Base-by-base conservation (phyloP, 2,888 invertebrate species). In the Mesorhabditis spiculigera region DNA sequence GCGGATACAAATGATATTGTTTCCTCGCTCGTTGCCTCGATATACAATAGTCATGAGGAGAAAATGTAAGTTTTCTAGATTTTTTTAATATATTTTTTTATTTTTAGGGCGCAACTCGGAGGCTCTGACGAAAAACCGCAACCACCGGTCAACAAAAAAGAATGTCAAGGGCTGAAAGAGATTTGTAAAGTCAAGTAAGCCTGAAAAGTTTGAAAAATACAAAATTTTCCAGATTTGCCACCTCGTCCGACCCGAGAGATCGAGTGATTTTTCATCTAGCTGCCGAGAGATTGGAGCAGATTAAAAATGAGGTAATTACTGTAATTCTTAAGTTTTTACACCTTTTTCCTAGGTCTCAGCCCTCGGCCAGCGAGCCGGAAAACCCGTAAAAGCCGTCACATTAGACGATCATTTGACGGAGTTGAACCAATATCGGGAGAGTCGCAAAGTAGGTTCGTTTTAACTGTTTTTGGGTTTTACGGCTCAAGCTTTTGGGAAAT, bases 21-120 rank as follows among this genome's bases (percentile, higher is more conserved):
- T 50, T 50, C 58, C n/a, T 50, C 58, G 58, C 58, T 50, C 58
- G 58, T 50, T 50, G 58, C 58, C 58, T 13, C 58, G n/a, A 50
- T 50, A 13, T 50, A 13, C n/a, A 50, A 50, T n/a, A 50, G 10
- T 50, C 58, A 50, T 50, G 58, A 50, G n/a, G 58, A 13, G 58
- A 50, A 50, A n/a, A 50, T 10, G 58, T 50, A 28, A 28, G 28
- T 28, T 28, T 28, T 28, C 28, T 28, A 28, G 28, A 28, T 28
- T 28, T 28, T 28, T 28, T 28, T 28, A 28, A 28, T 28, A 28
- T 28, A 28, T 28, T 28, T 28, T 28, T 28, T 28, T 28, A 28
- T 28, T 28, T 28, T 28, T 28, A 28, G 28, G 28, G 28, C 28
- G 28, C 28, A 28, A 28, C 28, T 28, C 28, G 28, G 28, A 28